A percentile compares a stretch with the other conserved stretches of the same genome.
phyloP scores from a whole-genome alignment of 2,888 invertebrate genomes.

The Tricholauxania praeusta region DNA sequence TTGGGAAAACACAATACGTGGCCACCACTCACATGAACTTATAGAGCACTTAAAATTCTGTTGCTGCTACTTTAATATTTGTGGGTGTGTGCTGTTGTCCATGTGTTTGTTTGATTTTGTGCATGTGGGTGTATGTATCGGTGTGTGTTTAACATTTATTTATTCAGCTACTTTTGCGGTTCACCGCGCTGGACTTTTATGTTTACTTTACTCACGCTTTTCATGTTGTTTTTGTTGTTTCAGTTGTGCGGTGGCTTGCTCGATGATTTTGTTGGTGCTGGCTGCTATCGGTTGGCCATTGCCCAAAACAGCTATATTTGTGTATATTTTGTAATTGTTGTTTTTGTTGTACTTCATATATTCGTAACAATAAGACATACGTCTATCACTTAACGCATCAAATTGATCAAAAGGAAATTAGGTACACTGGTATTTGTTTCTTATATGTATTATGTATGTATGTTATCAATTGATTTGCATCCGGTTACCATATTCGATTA shows the following conservation, averaged over 20 bases:
- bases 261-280: slow-evolving; percentile 1
- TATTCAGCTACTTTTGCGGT: slow-evolving; percentile 65
- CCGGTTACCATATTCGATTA: no score
- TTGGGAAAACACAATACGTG: no score
- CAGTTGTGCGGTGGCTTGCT: not conserved
- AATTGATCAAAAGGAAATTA: no score
- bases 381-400: no score
- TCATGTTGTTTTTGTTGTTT: slow-evolving; percentile 8
- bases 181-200: slow-evolving; percentile 41
- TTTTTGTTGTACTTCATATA: not conserved
- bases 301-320: slow-evolving; percentile 1
- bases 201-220: slow-evolving; percentile 17
- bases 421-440: no score
- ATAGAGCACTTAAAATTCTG: not conserved
- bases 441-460: no score
- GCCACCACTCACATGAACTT: not conserved
- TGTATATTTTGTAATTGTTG: not conserved
- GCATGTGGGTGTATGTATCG: slow-evolving; percentile 23
- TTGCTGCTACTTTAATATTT: slow-evolving; percentile 3
- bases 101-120: slow-evolving; percentile 37
- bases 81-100: slow-evolving; percentile 28
- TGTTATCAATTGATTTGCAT: no score
- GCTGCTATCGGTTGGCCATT: slow-evolving; percentile 13
- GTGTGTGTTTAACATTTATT: slow-evolving; percentile 45
- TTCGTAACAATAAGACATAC: not conserved